A percentile compares a stretch with the other conserved stretches of the same genome.
phyloP scores from a whole-genome alignment of 1,140 invertebrate species.

The Aphelinus atriplicis region DNA sequence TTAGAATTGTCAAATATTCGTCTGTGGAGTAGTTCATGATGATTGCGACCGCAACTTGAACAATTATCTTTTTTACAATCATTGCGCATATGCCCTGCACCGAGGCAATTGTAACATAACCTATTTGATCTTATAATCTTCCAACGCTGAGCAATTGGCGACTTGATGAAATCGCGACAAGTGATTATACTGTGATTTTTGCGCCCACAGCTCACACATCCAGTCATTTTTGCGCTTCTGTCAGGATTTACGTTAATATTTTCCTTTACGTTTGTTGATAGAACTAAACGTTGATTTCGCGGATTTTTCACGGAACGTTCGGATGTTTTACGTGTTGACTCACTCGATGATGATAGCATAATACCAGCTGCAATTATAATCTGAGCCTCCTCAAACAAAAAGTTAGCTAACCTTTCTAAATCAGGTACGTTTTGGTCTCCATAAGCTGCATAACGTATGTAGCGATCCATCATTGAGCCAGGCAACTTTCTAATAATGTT shows the following conservation, averaged over 20 bases:
- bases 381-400: conserved; percentile 7
- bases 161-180: background rate
- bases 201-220: background rate
- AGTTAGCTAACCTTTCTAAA: conserved; percentile 14
- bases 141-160: background rate
- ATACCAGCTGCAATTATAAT: background rate
- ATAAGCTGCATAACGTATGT: background rate
- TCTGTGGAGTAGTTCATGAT: conserved; percentile 6
- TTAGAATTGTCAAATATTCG: background rate
- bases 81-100: background rate
- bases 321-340: background rate
- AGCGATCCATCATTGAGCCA: background rate
- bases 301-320: background rate
- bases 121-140: background rate
- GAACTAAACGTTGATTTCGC: too few relatives aligned
- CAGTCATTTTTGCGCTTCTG: background rate
- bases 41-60: background rate
- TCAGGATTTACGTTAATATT: background rate
- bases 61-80: background rate
- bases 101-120: background rate
- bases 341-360: too few relatives aligned
- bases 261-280: too few relatives aligned
- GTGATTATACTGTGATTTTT: background rate
- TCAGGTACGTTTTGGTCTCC: background rate
- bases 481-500: conserved; percentile 11